Conservation (phyloP, 2,888 invertebrate species). For the Microctonus brassicae region DNA sequence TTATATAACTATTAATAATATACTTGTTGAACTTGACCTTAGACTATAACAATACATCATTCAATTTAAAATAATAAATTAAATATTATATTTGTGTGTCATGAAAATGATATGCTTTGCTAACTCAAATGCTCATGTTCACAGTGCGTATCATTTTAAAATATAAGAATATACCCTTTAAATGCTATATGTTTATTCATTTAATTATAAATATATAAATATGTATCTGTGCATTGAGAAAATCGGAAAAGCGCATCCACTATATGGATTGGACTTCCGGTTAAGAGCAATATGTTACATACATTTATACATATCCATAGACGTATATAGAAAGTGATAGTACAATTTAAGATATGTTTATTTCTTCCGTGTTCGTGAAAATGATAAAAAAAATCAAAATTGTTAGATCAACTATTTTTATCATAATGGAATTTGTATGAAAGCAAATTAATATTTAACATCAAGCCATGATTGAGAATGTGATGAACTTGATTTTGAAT, state of each 20-base stretch:
- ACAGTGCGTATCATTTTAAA: background rate
- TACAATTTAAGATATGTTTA: background rate
- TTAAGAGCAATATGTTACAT: background rate
- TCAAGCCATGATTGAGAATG: too few relatives aligned
- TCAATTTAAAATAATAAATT: background rate
- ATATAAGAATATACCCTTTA: background rate
- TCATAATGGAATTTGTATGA: too few relatives aligned
- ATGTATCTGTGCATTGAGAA: constrained; percentile 1
- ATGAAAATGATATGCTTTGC: background rate
- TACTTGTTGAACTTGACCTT: background rate
- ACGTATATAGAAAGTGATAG: constrained; percentile 28
- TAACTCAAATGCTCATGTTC: background rate
- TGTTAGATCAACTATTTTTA: too few relatives aligned
- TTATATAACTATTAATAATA: too few relatives aligned
- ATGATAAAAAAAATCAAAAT: too few relatives aligned
- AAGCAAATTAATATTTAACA: too few relatives aligned
- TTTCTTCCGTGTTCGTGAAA: too few relatives aligned
- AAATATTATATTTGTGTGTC: background rate
- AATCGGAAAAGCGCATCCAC: constrained; percentile 23
- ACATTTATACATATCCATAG: background rate
- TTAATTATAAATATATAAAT: background rate
- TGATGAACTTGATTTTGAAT: too few relatives aligned
- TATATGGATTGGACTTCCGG: constrained; percentile 24
- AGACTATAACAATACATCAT: background rate
- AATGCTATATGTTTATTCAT: too few relatives aligned